These are phyloP conservation scores for Ambastaia sidthimunki DNA, from an alignment of 2,797 vertebrate genomes.

Conservation along the genomic window DNA sequence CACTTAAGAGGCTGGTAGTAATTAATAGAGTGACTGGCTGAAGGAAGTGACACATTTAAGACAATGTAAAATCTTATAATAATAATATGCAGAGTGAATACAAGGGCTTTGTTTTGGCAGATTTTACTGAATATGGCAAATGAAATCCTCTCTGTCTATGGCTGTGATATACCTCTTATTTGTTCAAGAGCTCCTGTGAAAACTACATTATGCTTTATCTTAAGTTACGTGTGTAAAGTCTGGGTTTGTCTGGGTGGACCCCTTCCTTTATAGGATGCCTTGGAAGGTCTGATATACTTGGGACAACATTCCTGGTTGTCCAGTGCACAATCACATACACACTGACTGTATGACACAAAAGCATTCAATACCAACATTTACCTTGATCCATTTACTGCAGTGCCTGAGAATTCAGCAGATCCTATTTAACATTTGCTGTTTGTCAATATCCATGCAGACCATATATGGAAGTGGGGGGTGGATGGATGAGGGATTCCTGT, in stretches of 20 bases:
- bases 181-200: conserved; percentile 21
- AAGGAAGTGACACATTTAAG: not conserved
- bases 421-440: not conserved
- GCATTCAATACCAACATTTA: conserved; percentile 6
- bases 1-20: not conserved
- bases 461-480: not conserved
- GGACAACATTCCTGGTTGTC: no score
- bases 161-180: conserved; percentile 14
- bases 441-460: conserved; percentile 5
- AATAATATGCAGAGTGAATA: not conserved
- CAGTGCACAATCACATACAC: no score
- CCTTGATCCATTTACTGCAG: conserved; percentile 10
- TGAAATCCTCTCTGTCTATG: conserved; percentile 2
- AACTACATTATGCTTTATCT: not conserved
- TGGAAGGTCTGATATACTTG: no score
- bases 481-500: not conserved
- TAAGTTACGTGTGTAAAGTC: no score
- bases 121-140: not conserved
- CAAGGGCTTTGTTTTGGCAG: not conserved
- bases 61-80: not conserved
- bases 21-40: not conserved
- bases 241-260: no score
- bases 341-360: not conserved
- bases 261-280: no score
- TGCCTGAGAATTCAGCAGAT: conserved; percentile 2